phyloP scores from a whole-genome alignment of 2,797 vertebrate species.

The Eremophila alpestris region DNA sequence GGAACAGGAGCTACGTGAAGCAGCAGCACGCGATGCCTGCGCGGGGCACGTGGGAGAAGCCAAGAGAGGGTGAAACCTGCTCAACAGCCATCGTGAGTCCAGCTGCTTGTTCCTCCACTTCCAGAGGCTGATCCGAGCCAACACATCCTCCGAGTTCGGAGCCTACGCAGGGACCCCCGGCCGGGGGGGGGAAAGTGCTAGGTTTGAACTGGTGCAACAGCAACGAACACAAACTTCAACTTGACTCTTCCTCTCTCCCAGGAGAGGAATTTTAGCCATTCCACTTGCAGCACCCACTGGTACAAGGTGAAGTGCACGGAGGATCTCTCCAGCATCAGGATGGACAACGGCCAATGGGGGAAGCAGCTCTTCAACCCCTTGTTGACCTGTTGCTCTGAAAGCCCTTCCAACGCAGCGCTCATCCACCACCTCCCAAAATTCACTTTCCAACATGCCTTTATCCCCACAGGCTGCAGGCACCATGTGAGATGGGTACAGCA shows the following conservation, averaged over 20 bases:
- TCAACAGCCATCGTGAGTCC: background rate
- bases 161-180: background rate
- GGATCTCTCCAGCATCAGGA: background rate
- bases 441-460: background rate
- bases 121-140: conserved; percentile 39
- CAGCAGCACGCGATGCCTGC: conserved; percentile 10
- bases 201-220: conserved; percentile 49
- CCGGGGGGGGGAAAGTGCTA: conserved; percentile 35
- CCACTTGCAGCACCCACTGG: conserved; percentile 26
- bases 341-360: rapidly evolving
- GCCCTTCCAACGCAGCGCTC: background rate
- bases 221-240: conserved; percentile 37
- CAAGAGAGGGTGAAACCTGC: background rate
- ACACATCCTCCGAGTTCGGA: background rate
- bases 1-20: conserved; percentile 9
- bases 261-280: conserved; percentile 32
- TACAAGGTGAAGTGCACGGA: background rate
- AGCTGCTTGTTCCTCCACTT: conserved; percentile 18
- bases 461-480: background rate
- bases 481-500: background rate
- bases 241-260: conserved; percentile 18
- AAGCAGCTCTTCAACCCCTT: background rate
- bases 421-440: background rate
- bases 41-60: background rate
- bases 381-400: background rate